Conservation (phyloP, 35 echinoderm and acorn worm genomes). For the Apostichopus californicus region DNA sequence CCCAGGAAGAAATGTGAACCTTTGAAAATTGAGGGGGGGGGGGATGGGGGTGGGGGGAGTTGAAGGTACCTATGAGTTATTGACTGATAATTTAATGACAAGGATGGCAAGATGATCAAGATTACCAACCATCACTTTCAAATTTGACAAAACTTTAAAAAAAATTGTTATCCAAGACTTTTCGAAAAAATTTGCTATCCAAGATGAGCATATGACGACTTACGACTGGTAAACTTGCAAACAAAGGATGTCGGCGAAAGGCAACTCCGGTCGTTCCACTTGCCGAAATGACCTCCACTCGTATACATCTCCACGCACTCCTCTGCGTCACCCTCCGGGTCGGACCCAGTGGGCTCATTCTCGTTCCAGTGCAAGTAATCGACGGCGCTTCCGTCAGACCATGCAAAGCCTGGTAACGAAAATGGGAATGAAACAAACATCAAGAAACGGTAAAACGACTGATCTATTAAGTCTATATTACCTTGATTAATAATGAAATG, state of each 20-base stretch:
- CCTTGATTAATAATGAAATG: not conserved
- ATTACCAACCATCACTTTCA: not conserved
- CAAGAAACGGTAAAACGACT: too few species aligned
- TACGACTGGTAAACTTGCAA: constrained; percentile 61
- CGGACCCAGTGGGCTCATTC: constrained; percentile 41
- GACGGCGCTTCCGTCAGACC: constrained; percentile 47
- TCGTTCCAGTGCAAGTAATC: constrained; percentile 48
- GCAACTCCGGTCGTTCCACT: constrained; percentile 63
- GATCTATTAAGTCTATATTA: too few species aligned
- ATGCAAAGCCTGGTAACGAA: constrained; percentile 32
- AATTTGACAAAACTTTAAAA: not conserved
- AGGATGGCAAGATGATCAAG: too few species aligned
- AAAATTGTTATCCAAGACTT: not conserved
- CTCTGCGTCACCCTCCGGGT: constrained; percentile 38
- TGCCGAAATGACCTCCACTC: constrained; percentile 29
- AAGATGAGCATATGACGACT: not conserved
- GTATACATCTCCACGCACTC: constrained; percentile 59
- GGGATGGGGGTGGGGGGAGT: too few species aligned
- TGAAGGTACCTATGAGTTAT: too few species aligned
- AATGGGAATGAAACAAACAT: too few species aligned
- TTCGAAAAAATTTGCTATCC: not conserved
- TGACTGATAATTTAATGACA: too few species aligned
- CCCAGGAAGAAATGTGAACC: too few species aligned
- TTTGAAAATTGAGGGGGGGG: too few species aligned
- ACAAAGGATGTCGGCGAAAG: constrained; percentile 33